Percentiles rank a stretch among this genome's conserved stretches.
These are phyloP conservation scores for Cryptophagus acutangulus DNA, from an alignment of 2,888 invertebrate genomes.

Conservation along the genomic window DNA sequence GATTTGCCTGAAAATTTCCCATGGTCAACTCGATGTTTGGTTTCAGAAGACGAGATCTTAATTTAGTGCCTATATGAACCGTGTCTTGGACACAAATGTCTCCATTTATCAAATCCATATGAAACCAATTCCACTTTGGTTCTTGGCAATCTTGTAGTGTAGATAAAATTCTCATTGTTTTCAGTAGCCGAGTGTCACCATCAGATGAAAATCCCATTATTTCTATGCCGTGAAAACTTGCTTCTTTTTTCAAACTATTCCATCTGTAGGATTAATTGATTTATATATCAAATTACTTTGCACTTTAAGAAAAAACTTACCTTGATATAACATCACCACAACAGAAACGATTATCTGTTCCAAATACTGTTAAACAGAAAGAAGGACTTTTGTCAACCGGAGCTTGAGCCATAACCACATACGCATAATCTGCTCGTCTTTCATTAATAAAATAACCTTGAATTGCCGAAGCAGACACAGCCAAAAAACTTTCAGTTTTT, in stretches of 20 bases:
- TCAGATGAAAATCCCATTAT: not conserved
- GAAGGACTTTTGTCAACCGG: too few species aligned
- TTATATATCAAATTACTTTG: too few species aligned
- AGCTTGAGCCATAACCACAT: too few species aligned
- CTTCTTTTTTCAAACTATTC: not conserved
- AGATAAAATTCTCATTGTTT: not conserved
- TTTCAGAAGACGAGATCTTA: not conserved
- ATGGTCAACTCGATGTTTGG: not conserved
- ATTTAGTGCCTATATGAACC: not conserved
- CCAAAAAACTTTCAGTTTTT: too few species aligned
- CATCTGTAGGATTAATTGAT: too few species aligned
- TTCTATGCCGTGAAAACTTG: not conserved
- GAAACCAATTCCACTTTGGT: not conserved
- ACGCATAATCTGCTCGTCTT: too few species aligned
- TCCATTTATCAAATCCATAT: not conserved
- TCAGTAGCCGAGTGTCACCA: not conserved
- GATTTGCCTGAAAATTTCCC: slow-evolving; percentile 10
- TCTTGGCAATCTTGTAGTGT: not conserved
- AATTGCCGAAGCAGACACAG: too few species aligned
- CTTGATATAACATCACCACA: too few species aligned
- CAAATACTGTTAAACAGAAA: too few species aligned
- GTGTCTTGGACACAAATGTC: not conserved
- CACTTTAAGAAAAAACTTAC: too few species aligned
- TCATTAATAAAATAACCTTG: too few species aligned
- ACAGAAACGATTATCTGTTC: too few species aligned